Evolutionary conservation across 2,888 invertebrate species (phyloP).

Genomic region (Prionchulus punctatus): DNA sequence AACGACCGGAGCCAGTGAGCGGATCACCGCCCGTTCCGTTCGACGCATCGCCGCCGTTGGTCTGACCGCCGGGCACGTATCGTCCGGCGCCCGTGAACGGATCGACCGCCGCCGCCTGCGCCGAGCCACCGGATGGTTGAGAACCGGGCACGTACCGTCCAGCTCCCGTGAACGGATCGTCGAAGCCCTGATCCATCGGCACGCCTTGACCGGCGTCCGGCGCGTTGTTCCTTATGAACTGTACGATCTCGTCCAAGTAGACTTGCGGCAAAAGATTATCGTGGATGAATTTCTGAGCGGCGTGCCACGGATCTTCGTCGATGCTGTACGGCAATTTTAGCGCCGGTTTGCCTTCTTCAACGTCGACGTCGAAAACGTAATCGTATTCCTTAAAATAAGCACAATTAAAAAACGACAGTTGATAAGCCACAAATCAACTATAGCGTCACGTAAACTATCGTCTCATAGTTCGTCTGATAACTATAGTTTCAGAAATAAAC

Average conservation of each 20-base stretch:
- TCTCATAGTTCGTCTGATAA: too few relatives aligned
- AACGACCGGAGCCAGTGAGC: conserved; percentile 38
- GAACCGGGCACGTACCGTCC: conserved; percentile 29
- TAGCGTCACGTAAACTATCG: too few relatives aligned
- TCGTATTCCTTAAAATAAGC: conserved; percentile 54
- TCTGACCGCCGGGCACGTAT: conserved; percentile 12
- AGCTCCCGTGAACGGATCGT: conserved; percentile 16
- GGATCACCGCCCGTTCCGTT: conserved; percentile 33
- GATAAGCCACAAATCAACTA: too few relatives aligned
- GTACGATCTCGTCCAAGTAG: conserved; percentile 72
- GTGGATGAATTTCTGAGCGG: conserved; percentile 74
- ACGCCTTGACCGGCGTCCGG: conserved; percentile 36
- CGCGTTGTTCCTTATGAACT: conserved; percentile 56
- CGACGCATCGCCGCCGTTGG: neutral
- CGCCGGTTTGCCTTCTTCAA: conserved; percentile 70
- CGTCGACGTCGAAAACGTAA: conserved; percentile 85
- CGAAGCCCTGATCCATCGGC: conserved; percentile 49
- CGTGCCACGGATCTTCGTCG: conserved; percentile 75
- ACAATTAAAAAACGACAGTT: neutral
- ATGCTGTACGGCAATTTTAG: conserved; percentile 78
- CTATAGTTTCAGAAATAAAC: neutral
- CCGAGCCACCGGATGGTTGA: neutral
- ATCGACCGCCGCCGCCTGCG: neutral
- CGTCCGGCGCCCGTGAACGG: conserved; percentile 8
- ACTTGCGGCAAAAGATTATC: conserved; percentile 63